Base-by-base conservation (phyloP, 2,888 invertebrate species). In the Pediacus dermestoides region DNA sequence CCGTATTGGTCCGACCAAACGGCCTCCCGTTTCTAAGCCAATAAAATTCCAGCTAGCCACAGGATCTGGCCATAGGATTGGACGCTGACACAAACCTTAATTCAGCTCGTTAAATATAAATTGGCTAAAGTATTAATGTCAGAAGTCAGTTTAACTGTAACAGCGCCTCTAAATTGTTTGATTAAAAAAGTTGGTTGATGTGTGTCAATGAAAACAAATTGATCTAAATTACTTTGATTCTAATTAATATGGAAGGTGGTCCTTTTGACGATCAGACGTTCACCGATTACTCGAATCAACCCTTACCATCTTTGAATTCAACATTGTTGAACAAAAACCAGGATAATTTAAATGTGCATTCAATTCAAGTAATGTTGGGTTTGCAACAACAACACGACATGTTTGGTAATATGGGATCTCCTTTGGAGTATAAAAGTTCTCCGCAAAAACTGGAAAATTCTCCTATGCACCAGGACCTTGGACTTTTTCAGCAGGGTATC, bases 211-310 rank as follows among this genome's bases (percentile, higher is more conserved):
- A 23, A 23, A 50, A 46, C 52, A 55, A 63, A 63, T 63, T 64
- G 57, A 59, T 50, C 46, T 58, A 61, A 61, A 64, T 67, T 66
- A 62, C 57, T 61, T 59, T 63, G 66, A 66, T 67, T 65, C 51
- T 68, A 68, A 44, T 42, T 38, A 71, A 70, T 69, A 82, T 88
- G 85, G 87, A 87, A 68, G 82, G 73, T 52, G 71, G 70, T 33
- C 76, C 77, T 16, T 76, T 88, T 70, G 88, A 88, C 64, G 88
- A 88, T 63, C 83, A 85, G 59, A 81, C 85, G 63, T 88, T 88
- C 67, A 74, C 78, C 50, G 88, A 88, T 69, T 88, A 87, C 60
- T 28, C 28, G 7, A 77, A 75, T 16, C 78, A 74, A 31, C 71
- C 73, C 11, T 53, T 73, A 26, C 66, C 71, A 9, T 67, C 68